Base-by-base conservation (phyloP, 2,888 invertebrate genomes). In the Thera obeliscata region DNA sequence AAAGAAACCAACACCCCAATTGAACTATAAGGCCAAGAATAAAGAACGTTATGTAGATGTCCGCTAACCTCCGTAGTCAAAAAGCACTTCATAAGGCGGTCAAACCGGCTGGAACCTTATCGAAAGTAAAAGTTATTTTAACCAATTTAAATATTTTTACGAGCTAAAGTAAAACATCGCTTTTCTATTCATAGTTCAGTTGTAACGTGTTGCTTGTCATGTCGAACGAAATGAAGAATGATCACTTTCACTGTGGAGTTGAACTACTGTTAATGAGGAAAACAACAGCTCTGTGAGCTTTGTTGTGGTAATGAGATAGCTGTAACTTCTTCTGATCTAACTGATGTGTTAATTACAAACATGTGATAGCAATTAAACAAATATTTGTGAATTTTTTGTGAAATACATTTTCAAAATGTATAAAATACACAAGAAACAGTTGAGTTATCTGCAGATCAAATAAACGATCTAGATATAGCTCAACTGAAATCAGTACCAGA, bases 51-150 rank as follows among this genome's bases (percentile, higher is more conserved):
- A 41, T 2, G 43, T 46, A 9, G 1, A 46, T 46, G 43, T 2
- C 43, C 43, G 9, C 9, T 46, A 46, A 1, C 9, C 7, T 9
- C 43, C 43, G 43, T 9, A 7, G 43, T 46, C 43, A 6, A 3
- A 50, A 22, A 12, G 3, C 43, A 33, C 33, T 3, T 36, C 56
- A n/a, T 33, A 65, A 61, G 67, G 64, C 35, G 52, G 69, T 59
- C 60, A 54, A 64, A 69, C 69, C 57, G 59, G 64, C 71, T 69
- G 70, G 70, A 70, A 72, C 69, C 68, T 66, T 69, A 75, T 71
- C 71, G 71, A 72, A 75, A 75, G 72, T 72, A 75, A 75, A 75
- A 75, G 73, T 66, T 66, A 71, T 72, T 62, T 71, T 73, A 69
- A 70, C 68, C 52, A 73, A 69, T 73, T 75, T 62, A 69, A 72